These are phyloP conservation scores for Neodiprion virginianus DNA, from an alignment of 1,140 invertebrate species.

Conservation along the genomic window DNA sequence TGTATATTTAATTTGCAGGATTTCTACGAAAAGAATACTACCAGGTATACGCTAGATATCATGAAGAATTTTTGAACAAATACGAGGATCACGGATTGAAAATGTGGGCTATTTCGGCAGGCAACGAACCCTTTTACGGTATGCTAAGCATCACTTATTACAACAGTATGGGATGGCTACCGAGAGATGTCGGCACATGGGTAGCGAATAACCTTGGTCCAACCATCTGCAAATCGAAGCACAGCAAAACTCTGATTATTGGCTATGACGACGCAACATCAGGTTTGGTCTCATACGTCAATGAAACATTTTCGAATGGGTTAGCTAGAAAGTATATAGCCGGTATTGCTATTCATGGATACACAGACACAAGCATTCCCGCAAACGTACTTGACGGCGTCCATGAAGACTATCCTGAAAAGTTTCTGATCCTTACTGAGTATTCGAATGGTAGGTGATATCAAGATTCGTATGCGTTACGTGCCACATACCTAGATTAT, in stretches of 20 bases:
- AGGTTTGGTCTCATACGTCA: conserved; percentile 60
- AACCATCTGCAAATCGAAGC: conserved; percentile 63
- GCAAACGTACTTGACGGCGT: conserved; percentile 63
- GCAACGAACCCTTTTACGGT: conserved; percentile 69
- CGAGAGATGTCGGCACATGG: conserved; percentile 68
- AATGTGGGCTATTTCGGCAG: conserved; percentile 68
- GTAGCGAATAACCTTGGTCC: conserved; percentile 72
- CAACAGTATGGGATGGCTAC: conserved; percentile 77
- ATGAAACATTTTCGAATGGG: conserved; percentile 44
- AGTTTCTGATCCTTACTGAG: conserved; percentile 82
- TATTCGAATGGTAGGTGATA: conserved; percentile 69
- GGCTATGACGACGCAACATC: conserved; percentile 72
- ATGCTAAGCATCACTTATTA: conserved; percentile 71
- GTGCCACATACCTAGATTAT: conserved; percentile 31
- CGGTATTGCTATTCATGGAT: conserved; percentile 86
- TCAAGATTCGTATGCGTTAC: conserved; percentile 13
- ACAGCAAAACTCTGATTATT: conserved; percentile 68
- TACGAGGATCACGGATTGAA: conserved; percentile 50
- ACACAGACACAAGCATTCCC: conserved; percentile 67
- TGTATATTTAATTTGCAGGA: conserved; percentile 22
- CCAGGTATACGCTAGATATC: conserved; percentile 70
- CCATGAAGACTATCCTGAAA: conserved; percentile 69
- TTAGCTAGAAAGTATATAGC: conserved; percentile 73
- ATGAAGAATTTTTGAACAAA: conserved; percentile 61
- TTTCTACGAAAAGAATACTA: conserved; percentile 55